phyloP scores from a whole-genome alignment of 2,888 invertebrate genomes.

The Ennomos quercinarius region DNA sequence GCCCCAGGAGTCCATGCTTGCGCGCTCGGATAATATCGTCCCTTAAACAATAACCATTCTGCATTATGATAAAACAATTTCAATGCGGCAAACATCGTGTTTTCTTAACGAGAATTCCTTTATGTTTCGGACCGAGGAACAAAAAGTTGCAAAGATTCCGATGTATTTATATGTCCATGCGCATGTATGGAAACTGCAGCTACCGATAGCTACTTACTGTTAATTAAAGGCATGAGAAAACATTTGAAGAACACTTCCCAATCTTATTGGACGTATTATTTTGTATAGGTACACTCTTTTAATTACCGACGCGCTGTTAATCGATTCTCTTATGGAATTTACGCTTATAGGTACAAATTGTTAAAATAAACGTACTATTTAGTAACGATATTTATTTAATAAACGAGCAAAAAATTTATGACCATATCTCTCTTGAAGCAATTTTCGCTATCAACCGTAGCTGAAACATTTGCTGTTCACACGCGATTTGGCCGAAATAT shows the following conservation, averaged over 20 bases:
- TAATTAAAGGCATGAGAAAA: conserved; percentile 40
- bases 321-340: conserved; percentile 44
- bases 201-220: conserved; percentile 30
- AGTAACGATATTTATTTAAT: conserved; percentile 50
- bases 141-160: conserved; percentile 56
- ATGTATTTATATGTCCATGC: conserved; percentile 44
- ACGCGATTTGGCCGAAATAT: conserved; percentile 65
- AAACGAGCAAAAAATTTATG: conserved; percentile 57
- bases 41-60: conserved; percentile 80
- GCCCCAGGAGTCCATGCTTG: conserved; percentile 74
- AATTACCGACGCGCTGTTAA: conserved; percentile 31
- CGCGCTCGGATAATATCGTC: conserved; percentile 79
- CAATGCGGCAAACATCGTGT: conserved; percentile 78
- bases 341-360: conserved; percentile 24
- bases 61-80: conserved; percentile 83
- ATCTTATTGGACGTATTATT: conserved; percentile 25
- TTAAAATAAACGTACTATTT: conserved; percentile 38
- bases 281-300: conserved; percentile 22
- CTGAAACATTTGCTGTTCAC: conserved; percentile 70
- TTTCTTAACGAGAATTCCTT: conserved; percentile 76
- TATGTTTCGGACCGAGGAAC: conserved; percentile 52
- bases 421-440: conserved; percentile 44
- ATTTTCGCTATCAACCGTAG: conserved; percentile 62
- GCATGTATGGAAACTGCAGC: conserved; percentile 24
- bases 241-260: conserved; percentile 33